Evolutionary conservation across 2,113 vertebrate genomes (phyloP).

Genomic region (Lynx canadensis): DNA sequence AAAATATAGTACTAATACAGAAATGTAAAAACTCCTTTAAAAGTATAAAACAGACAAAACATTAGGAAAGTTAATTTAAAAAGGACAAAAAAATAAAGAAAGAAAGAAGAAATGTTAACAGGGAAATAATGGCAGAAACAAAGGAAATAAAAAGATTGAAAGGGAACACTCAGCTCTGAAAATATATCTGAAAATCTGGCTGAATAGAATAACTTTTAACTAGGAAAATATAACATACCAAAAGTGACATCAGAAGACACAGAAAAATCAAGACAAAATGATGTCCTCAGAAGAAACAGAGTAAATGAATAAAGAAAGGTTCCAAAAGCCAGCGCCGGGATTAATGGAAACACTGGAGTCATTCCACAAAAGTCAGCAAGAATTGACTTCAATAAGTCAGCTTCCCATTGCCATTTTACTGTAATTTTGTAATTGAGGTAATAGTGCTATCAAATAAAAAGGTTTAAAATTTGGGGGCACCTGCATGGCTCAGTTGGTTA

Average conservation of each 20-base stretch:
- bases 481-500: too few relatives aligned
- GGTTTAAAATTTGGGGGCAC: not conserved
- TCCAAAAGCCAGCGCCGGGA: not conserved
- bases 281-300: slow-evolving; percentile 19
- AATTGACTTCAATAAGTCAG: not conserved
- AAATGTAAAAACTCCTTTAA: not conserved
- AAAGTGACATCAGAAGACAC: not conserved
- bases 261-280: not conserved
- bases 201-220: not conserved
- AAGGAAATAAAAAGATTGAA: not conserved
- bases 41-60: not conserved
- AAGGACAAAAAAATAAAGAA: not conserved
- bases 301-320: not conserved
- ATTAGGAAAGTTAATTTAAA: not conserved
- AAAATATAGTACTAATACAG: not conserved
- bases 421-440: not conserved
- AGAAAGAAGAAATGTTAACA: not conserved
- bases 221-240: not conserved
- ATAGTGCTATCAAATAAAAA: not conserved
- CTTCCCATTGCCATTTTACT: not conserved
- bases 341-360: not conserved
- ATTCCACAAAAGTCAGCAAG: not conserved
- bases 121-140: not conserved
- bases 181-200: slow-evolving; percentile 10
- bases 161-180: not conserved